Evolutionary conservation across 2,888 invertebrate species (phyloP).

Genomic region (Hydrotaea diabolus): DNA sequence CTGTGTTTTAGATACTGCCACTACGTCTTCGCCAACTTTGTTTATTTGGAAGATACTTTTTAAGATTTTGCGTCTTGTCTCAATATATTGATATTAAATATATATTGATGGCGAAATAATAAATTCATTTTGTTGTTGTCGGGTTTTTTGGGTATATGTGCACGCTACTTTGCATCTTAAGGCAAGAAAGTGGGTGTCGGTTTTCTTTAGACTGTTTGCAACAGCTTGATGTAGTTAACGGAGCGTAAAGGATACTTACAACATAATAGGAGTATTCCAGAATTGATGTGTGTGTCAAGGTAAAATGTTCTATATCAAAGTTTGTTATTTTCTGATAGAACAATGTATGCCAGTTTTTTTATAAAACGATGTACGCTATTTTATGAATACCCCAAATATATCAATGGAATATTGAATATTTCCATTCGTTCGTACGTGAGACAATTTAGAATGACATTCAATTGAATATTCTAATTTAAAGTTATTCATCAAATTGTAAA

Average conservation of each 20-base stretch:
- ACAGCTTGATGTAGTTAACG: background rate
- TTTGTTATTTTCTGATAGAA: too few species aligned
- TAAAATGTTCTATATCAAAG: too few species aligned
- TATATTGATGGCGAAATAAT: background rate
- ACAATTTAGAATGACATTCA: too few species aligned
- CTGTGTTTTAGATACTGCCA: background rate
- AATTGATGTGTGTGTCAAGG: too few species aligned
- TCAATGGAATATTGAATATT: too few species aligned
- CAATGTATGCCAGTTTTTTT: too few species aligned
- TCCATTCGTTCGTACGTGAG: too few species aligned
- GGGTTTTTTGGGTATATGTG: background rate
- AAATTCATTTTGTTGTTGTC: background rate
- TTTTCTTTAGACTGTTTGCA: background rate
- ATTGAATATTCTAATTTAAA: too few species aligned
- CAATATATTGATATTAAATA: constrained; percentile 25
- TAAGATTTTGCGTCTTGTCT: constrained; percentile 7
- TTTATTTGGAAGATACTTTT: background rate
- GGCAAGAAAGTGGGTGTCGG: background rate
- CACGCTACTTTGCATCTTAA: background rate
- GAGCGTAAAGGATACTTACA: background rate
- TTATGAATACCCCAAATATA: too few species aligned
- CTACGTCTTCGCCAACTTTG: background rate
- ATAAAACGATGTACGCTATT: too few species aligned
- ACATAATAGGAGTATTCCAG: too few species aligned
- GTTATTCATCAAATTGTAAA: too few species aligned